Conservation (phyloP, 2,888 invertebrate genomes). For the Dendrolimus houi region DNA sequence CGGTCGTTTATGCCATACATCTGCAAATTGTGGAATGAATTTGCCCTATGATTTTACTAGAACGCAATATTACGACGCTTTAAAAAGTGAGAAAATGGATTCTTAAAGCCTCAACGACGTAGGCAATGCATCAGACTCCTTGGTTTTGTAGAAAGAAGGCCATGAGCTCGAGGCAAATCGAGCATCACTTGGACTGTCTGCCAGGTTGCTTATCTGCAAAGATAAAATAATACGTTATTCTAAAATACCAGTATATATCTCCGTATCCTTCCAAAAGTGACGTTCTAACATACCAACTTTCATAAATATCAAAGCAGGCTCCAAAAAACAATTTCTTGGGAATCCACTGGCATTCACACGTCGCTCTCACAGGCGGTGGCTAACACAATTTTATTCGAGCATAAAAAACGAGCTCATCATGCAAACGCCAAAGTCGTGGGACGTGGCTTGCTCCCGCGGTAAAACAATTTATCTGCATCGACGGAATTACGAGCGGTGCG, state of each 20-base stretch:
- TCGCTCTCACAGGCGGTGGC: conserved; percentile 46
- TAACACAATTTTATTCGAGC: conserved; percentile 74
- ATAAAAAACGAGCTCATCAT: conserved; percentile 76
- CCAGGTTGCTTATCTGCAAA: no score
- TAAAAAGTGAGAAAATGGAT: no score
- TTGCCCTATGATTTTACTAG: no score
- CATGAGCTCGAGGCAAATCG: no score
- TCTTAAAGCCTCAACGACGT: no score
- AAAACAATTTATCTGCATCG: conserved; percentile 77
- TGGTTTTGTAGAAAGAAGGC: no score
- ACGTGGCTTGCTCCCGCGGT: conserved; percentile 67
- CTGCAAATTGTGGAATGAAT: no score
- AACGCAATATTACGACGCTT: no score
- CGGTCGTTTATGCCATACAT: no score
- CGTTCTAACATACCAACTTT: conserved; percentile 53
- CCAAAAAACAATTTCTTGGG: conserved; percentile 65
- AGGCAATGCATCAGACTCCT: no score
- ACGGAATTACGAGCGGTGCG: conserved; percentile 70
- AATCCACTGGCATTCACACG: conserved; percentile 59
- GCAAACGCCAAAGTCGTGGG: conserved; percentile 70
- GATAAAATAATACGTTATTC: no score
- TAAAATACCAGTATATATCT: not conserved
- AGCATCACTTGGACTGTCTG: no score
- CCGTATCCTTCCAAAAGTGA: conserved; percentile 29
- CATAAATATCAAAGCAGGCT: conserved; percentile 72